phyloP scores from a whole-genome alignment of 2,113 vertebrate species.

The Euleptes europaea region DNA sequence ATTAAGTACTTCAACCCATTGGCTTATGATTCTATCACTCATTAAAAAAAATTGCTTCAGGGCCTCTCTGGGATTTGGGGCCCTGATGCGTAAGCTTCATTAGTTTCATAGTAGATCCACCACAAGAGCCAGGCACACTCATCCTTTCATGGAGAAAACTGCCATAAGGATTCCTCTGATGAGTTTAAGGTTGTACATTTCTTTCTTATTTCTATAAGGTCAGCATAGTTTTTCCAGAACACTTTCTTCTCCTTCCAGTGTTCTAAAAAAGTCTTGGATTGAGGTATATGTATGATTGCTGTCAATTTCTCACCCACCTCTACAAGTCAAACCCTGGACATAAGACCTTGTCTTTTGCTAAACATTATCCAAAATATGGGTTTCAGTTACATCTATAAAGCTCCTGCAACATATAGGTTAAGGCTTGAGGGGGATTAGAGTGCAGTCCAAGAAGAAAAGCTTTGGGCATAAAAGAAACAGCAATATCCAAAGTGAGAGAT shows the following conservation, averaged over 20 bases:
- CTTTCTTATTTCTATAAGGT: neutral
- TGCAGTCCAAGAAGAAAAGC: neutral
- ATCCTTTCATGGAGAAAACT: neutral
- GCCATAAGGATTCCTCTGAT: neutral
- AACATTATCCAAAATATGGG: neutral
- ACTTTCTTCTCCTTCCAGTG: no score
- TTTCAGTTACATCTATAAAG: no score
- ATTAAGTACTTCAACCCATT: no score
- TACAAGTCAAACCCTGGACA: neutral
- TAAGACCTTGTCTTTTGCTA: neutral
- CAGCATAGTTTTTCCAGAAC: neutral
- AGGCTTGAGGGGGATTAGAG: neutral
- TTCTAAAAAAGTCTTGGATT: neutral
- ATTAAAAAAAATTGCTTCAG: no score
- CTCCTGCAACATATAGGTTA: neutral
- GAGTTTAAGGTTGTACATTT: neutral
- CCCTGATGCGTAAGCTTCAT: no score
- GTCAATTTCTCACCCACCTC: neutral
- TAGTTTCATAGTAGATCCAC: no score
- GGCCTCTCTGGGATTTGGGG: no score
- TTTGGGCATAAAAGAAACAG: neutral
- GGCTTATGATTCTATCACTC: no score
- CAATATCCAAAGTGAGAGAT: neutral
- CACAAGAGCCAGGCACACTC: neutral
- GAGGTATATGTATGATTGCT: no score